Conservation (phyloP, 2,797 vertebrate species). For the Bradypodion ventrale region DNA sequence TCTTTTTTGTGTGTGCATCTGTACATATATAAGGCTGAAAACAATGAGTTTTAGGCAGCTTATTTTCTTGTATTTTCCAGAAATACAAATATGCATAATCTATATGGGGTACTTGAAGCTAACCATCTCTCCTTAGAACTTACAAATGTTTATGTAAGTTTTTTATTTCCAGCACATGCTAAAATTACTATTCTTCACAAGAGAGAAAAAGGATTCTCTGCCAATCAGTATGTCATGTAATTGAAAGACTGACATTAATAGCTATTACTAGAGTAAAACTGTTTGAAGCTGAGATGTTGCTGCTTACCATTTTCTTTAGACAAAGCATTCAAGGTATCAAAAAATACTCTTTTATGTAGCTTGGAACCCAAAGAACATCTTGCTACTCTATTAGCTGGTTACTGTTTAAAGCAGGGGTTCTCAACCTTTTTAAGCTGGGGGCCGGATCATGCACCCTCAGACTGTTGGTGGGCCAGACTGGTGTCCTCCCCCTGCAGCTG, state of each 20-base stretch:
- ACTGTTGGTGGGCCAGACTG: too few relatives aligned
- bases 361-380: conserved; percentile 77
- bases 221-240: conserved; percentile 84
- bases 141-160: conserved; percentile 86
- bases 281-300: conserved; percentile 83
- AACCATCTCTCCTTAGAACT: conserved; percentile 77
- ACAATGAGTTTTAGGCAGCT: background rate
- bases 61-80: conserved; percentile 52
- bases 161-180: conserved; percentile 87
- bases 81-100: conserved; percentile 48
- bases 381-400: conserved; percentile 81
- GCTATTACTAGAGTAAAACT: conserved; percentile 79
- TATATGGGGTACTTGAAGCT: conserved; percentile 66
- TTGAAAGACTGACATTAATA: conserved; percentile 76
- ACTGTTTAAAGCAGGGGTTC: conserved; percentile 82
- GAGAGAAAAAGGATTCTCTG: conserved; percentile 80
- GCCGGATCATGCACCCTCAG: too few relatives aligned
- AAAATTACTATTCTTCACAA: conserved; percentile 85
- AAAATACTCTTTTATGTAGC: conserved; percentile 80
- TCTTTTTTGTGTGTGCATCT: background rate
- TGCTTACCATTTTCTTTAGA: conserved; percentile 73
- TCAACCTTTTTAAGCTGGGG: too few relatives aligned
- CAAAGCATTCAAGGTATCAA: conserved; percentile 81
- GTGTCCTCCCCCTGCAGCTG: too few relatives aligned
- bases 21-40: conserved; percentile 6